These are phyloP conservation scores for Drosophila aldrichi DNA, from an alignment of 2,888 invertebrate genomes.

Conservation along the genomic window DNA sequence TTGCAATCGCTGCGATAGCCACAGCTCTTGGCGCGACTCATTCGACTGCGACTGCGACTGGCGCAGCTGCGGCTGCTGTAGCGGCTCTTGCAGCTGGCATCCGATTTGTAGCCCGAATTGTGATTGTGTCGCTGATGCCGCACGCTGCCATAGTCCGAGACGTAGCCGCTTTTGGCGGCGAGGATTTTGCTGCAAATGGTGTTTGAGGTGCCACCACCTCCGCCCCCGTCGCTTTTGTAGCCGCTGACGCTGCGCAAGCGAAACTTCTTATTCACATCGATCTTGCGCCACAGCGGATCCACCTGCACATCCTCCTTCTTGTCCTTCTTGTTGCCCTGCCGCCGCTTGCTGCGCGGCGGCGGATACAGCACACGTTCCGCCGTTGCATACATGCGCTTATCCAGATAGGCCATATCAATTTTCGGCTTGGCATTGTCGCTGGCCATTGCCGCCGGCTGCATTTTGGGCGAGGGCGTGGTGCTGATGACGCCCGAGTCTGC, in stretches of 20 bases:
- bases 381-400: constrained; percentile 89
- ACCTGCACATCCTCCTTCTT: constrained; percentile 87
- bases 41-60: constrained; percentile 84
- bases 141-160: constrained; percentile 87
- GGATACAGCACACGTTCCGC: constrained; percentile 92
- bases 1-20: constrained; percentile 83
- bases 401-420: constrained; percentile 86
- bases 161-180: constrained; percentile 86
- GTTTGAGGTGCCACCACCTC: constrained; percentile 58
- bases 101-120: constrained; percentile 88
- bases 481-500: constrained; percentile 92
- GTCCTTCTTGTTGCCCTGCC: constrained; percentile 87
- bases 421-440: constrained; percentile 76
- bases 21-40: constrained; percentile 85
- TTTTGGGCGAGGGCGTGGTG: constrained; percentile 89
- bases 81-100: constrained; percentile 88
- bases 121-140: constrained; percentile 74
- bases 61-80: constrained; percentile 87
- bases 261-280: constrained; percentile 88
- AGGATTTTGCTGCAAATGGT: constrained; percentile 86
- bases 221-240: constrained; percentile 87
- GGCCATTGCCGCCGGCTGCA: constrained; percentile 85
- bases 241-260: constrained; percentile 87
- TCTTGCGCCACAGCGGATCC: constrained; percentile 89
- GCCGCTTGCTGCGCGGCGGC: constrained; percentile 90